Conservation (phyloP, 1,140 invertebrate genomes). For the Drosophila nikananu region DNA sequence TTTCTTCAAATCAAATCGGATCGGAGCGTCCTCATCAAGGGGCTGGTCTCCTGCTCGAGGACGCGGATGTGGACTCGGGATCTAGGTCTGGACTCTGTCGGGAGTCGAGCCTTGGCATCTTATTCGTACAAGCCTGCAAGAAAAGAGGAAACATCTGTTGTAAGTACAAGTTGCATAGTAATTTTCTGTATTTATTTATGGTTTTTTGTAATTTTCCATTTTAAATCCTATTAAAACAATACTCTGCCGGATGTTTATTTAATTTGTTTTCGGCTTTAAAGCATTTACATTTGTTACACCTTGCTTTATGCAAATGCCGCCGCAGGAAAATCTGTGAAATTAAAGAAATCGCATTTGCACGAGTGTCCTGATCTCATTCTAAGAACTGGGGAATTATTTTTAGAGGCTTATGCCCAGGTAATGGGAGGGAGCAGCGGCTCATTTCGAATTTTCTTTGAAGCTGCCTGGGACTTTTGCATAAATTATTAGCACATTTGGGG, state of each 20-base stretch:
- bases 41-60: conserved; percentile 12
- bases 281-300: not conserved
- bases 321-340: not conserved
- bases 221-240: not conserved
- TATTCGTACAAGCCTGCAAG: conserved; percentile 54
- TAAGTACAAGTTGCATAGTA: not conserved
- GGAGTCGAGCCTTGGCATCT: conserved; percentile 55
- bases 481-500: conserved; percentile 58
- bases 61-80: conserved; percentile 27
- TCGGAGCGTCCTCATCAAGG: conserved; percentile 29
- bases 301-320: not conserved
- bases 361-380: not conserved
- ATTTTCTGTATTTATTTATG: not conserved
- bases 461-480: conserved; percentile 43
- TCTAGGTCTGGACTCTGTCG: conserved; percentile 49
- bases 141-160: conserved; percentile 1
- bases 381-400: conserved; percentile 5
- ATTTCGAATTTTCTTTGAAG: conserved; percentile 65
- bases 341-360: conserved; percentile 7
- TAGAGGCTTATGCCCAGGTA: conserved; percentile 5
- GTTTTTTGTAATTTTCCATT: not conserved
- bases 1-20: conserved; percentile 67
- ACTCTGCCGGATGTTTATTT: not conserved
- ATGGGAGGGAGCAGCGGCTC: conserved; percentile 13
- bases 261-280: not conserved